Percentiles rank a stretch among this genome's conserved stretches.
phyloP scores from a whole-genome alignment of 2,888 invertebrate genomes.

The Neoaliturus tenellus region DNA sequence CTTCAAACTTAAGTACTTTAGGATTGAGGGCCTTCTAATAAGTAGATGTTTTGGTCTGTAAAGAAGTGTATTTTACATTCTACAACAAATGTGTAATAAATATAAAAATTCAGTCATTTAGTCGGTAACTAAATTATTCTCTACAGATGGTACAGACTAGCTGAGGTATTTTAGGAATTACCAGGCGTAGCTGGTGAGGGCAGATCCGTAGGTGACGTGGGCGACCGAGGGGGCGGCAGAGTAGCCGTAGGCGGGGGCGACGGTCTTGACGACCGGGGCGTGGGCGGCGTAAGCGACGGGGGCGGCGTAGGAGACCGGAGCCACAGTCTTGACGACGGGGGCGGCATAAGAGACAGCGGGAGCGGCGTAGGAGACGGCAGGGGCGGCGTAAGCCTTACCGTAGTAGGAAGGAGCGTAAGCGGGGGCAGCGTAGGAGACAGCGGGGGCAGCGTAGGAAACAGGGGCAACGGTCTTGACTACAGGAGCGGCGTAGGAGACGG shows the following conservation, averaged over 20 bases:
- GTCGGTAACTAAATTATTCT: slow-evolving; percentile 32
- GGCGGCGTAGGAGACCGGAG: slow-evolving; percentile 58
- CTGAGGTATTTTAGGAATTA: slow-evolving; percentile 1
- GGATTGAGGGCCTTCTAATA: too few species aligned
- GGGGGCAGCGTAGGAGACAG: slow-evolving; percentile 54
- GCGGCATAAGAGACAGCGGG: slow-evolving; percentile 61
- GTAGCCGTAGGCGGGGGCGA: slow-evolving; percentile 54
- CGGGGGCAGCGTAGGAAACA: slow-evolving; percentile 51
- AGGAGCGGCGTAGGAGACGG: slow-evolving; percentile 61
- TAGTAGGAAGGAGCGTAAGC: slow-evolving; percentile 47
- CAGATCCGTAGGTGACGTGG: slow-evolving; percentile 56
- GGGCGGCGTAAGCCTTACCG: slow-evolving; percentile 59
- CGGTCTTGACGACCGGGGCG: slow-evolving; percentile 56
- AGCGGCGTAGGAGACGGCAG: slow-evolving; percentile 54
- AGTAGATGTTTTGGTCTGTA: slow-evolving; percentile 29
- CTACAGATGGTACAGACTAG: slow-evolving; percentile 32
- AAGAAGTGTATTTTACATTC: slow-evolving; percentile 49
- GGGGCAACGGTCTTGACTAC: slow-evolving; percentile 55
- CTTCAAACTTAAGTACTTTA: too few species aligned
- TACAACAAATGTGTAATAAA: slow-evolving; percentile 56
- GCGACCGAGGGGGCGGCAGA: slow-evolving; percentile 50
- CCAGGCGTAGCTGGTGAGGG: slow-evolving; percentile 51
- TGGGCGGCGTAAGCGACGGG: slow-evolving; percentile 37
- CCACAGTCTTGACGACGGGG: slow-evolving; percentile 57
- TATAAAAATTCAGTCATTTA: slow-evolving; percentile 53